phyloP scores from a whole-genome alignment of 2,797 vertebrate species.

The Silurus lanzhouensis region DNA sequence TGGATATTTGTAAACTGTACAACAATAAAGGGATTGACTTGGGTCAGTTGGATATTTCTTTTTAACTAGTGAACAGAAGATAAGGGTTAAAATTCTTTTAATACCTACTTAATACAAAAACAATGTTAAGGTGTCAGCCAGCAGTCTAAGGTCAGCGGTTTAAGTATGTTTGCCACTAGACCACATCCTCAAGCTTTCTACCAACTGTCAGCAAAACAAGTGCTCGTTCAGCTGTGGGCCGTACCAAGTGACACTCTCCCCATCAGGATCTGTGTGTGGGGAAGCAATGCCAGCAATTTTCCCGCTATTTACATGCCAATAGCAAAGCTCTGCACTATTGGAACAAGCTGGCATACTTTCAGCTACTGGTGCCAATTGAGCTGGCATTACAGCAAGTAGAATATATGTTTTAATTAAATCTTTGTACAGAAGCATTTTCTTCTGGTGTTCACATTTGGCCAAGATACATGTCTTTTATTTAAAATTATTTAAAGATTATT shows the following conservation, averaged over 20 bases:
- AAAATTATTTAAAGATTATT: background rate
- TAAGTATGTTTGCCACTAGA: background rate
- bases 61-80: background rate
- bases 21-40: background rate
- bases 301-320: constrained; percentile 6
- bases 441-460: background rate
- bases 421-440: background rate
- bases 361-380: background rate
- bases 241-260: constrained; percentile 16
- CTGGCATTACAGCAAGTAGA: background rate
- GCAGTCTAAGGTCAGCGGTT: constrained; percentile 11
- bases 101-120: background rate
- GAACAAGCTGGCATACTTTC: background rate
- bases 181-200: background rate
- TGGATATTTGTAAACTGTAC: background rate
- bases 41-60: background rate
- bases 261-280: background rate
- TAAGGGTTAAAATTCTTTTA: background rate
- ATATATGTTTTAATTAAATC: background rate
- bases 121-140: constrained; percentile 13
- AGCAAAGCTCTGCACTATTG: constrained; percentile 9
- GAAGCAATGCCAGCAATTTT: background rate
- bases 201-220: constrained; percentile 48
- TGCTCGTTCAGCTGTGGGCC: background rate
- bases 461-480: background rate